phyloP scores from a whole-genome alignment of 2,888 invertebrate species.

The Camptogramma bilineatum region DNA sequence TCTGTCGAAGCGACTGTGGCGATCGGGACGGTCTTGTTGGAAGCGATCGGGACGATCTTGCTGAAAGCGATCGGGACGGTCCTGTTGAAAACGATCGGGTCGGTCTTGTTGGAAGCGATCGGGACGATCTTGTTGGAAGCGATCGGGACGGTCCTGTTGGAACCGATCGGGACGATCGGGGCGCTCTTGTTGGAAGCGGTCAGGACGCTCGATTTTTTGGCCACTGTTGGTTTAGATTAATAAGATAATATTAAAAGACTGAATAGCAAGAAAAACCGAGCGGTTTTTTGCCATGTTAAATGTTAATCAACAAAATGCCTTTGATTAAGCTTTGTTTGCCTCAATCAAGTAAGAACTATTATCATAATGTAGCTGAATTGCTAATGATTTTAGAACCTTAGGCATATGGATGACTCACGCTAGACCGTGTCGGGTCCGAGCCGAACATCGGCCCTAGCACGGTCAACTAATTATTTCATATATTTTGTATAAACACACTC shows the following conservation, averaged over 20 bases:
- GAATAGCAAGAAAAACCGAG: not conserved
- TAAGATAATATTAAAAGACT: not conserved
- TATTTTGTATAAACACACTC: too few relatives aligned
- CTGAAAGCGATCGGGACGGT: slow-evolving; percentile 46
- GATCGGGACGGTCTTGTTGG: slow-evolving; percentile 47
- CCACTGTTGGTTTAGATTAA: slow-evolving; percentile 11
- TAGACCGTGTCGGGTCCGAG: too few relatives aligned
- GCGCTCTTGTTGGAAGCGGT: slow-evolving; percentile 45
- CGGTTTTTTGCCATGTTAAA: too few relatives aligned
- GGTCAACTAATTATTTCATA: too few relatives aligned
- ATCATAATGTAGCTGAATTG: too few relatives aligned
- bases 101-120: slow-evolving; percentile 38
- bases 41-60: slow-evolving; percentile 39
- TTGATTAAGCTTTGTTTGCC: too few relatives aligned
- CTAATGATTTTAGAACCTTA: too few relatives aligned
- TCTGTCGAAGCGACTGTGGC: slow-evolving; percentile 37
- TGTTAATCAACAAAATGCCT: too few relatives aligned
- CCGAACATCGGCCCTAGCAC: too few relatives aligned
- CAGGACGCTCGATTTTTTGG: slow-evolving; percentile 17
- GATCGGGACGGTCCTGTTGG: slow-evolving; percentile 8
- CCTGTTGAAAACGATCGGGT: slow-evolving; percentile 50
- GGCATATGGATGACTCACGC: too few relatives aligned
- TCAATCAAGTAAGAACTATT: too few relatives aligned
- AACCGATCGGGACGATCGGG: slow-evolving; percentile 42
- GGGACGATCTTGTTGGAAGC: slow-evolving; percentile 56